Percentiles rank a stretch among this genome's conserved stretches.
Conservation (phyloP, 1,140 invertebrate species). For the Drosophila burlai region DNA sequence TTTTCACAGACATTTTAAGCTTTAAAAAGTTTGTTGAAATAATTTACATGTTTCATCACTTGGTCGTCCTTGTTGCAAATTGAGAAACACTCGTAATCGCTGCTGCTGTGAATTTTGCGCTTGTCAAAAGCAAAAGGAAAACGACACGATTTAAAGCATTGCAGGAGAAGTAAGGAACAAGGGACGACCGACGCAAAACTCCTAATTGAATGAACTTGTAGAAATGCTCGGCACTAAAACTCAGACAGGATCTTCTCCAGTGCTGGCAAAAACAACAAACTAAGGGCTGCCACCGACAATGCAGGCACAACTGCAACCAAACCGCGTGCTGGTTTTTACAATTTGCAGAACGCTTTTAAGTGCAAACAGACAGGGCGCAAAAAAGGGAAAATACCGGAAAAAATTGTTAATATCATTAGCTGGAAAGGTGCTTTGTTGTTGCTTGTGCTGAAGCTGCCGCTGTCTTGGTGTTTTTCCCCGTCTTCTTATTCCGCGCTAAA, state of each 20-base stretch:
- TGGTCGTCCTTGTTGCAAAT: slow-evolving; percentile 4
- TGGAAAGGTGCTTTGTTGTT: slow-evolving; percentile 59
- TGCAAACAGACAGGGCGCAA: slow-evolving; percentile 63
- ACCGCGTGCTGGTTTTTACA: slow-evolving; percentile 67
- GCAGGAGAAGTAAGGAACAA: not conserved
- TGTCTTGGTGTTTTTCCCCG: slow-evolving; percentile 20
- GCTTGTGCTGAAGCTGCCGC: not conserved
- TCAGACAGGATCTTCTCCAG: slow-evolving; percentile 17
- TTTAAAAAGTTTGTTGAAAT: too few relatives aligned
- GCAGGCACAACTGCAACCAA: slow-evolving; percentile 23
- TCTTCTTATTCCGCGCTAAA: slow-evolving; percentile 54
- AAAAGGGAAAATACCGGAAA: slow-evolving; percentile 48
- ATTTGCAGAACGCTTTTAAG: slow-evolving; percentile 77
- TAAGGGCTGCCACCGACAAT: slow-evolving; percentile 53
- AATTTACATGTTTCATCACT: not conserved
- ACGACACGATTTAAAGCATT: slow-evolving; percentile 26
- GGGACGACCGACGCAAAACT: slow-evolving; percentile 44
- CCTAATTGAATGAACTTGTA: slow-evolving; percentile 81
- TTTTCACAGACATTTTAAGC: too few relatives aligned
- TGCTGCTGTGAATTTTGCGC: slow-evolving; percentile 16
- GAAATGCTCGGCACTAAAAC: slow-evolving; percentile 69
- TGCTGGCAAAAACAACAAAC: slow-evolving; percentile 28
- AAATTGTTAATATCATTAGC: slow-evolving; percentile 82
- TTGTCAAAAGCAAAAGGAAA: slow-evolving; percentile 27
- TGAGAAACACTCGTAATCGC: slow-evolving; percentile 18